Evolutionary conservation across 1,140 invertebrate species (phyloP).

Genomic region (Danaus plexippus): DNA sequence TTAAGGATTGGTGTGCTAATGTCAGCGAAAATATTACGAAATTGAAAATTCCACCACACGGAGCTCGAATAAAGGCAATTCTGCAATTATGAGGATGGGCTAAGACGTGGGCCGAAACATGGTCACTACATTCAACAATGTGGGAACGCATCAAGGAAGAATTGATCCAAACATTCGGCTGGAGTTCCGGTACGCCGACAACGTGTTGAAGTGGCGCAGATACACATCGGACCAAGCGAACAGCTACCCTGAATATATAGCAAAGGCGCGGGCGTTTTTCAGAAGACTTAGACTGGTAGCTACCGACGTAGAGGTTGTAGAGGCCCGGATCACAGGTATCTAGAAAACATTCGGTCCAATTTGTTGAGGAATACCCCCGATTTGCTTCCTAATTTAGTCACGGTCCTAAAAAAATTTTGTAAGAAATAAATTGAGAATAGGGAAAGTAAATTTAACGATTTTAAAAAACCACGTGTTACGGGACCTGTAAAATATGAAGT

Average conservation of each 20-base stretch:
- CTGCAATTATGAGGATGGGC: constrained; percentile 28
- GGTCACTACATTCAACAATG: constrained; percentile 24
- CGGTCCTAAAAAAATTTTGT: constrained; percentile 27
- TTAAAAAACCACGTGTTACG: constrained; percentile 1
- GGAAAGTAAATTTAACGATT: no score
- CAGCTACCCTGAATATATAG: constrained; percentile 28
- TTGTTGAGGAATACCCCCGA: constrained; percentile 25
- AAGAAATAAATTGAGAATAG: no score
- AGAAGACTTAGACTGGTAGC: constrained; percentile 10
- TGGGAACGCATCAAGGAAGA: constrained; percentile 27
- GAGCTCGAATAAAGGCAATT: constrained; percentile 31
- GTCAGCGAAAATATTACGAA: constrained; percentile 22
- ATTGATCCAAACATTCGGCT: constrained; percentile 22
- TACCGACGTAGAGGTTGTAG: constrained; percentile 18
- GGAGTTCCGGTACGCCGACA: constrained; percentile 29
- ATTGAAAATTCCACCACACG: constrained; percentile 22
- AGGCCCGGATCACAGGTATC: constrained; percentile 28
- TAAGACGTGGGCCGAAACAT: constrained; percentile 30
- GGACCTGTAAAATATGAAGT: no score
- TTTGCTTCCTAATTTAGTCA: constrained; percentile 22
- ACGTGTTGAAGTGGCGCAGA: constrained; percentile 25
- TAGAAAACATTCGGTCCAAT: constrained; percentile 25
- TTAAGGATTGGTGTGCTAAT: constrained; percentile 31
- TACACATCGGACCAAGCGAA: constrained; percentile 25
- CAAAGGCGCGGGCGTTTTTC: background rate